These are phyloP conservation scores for Aegithalos caudatus DNA, from an alignment of 2,113 vertebrate species.

Conservation along the genomic window DNA sequence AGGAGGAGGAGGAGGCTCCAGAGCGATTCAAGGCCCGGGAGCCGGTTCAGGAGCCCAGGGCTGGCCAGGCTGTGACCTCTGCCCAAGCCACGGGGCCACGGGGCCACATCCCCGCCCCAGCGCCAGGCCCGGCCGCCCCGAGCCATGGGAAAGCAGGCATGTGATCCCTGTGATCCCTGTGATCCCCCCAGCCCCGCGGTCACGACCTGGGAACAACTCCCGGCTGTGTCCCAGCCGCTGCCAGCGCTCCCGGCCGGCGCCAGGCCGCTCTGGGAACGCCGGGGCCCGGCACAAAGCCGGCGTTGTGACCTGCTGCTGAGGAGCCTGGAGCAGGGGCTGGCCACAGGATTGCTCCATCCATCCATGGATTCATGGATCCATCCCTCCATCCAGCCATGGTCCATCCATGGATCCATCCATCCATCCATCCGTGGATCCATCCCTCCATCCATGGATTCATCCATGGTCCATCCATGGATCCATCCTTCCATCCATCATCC, in stretches of 20 bases:
- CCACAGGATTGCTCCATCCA: no score
- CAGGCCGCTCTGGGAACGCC: neutral
- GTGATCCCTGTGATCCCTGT: neutral
- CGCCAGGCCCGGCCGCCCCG: accelerated
- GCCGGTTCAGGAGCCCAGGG: accelerated
- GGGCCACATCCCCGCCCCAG: neutral
- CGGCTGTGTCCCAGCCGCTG: neutral
- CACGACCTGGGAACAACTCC: neutral
- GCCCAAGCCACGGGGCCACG: neutral
- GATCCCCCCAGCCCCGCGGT: neutral
- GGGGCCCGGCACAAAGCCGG: neutral
- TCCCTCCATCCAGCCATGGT: no score
- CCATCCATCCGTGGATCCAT: no score
- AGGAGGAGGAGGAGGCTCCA: neutral
- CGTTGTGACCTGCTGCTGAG: accelerated
- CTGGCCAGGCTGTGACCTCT: accelerated
- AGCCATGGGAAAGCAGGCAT: conserved; percentile 32
- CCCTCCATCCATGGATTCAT: neutral
- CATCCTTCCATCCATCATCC: no score
- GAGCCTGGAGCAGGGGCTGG: accelerated
- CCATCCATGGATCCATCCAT: no score
- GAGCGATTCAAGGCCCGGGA: neutral
- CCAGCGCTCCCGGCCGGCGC: neutral
- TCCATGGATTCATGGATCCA: no score
- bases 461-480: no score